Evolutionary conservation across 2,113 vertebrate species (phyloP), one percentile per base, ranked within the genome.

Genomic region (Rutilus rutilus): DNA sequence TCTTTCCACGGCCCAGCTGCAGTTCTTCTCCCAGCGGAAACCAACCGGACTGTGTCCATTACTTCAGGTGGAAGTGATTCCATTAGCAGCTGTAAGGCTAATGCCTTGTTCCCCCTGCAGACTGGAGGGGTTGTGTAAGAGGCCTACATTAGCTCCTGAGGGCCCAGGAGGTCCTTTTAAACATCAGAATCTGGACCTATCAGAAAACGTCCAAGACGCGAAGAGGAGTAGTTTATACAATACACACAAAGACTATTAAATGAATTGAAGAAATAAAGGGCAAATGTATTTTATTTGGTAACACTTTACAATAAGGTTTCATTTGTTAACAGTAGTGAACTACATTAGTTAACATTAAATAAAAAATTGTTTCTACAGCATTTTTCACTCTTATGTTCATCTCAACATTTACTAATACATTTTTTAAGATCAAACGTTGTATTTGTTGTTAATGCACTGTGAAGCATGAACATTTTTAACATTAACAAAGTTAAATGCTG

Each of bases 51-150:
- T 71, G 69, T 57, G 69, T 83, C 86, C 81, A 85, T 90, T 86
- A 90, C 84, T 84, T 83, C 73, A 88, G 79, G 73, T 86, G 78
- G 69, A 86, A 85, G 77, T 88, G 87, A 64, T 85, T 88, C 79
- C 74, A 81, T 87, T 87, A 88, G 64, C 86, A 88, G 86, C 86
- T 90, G 89, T 86, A 88, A 60, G 39, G 50, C 21, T 85, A 80
- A 69, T 75, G 78, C 27, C 19, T 69, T 50, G 33, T n/a, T 82
- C 71, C 62, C 54, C 85, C 78, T 27, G 2, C 45, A 82, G 64
- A 33, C 62, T n/a, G 10, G 45, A 33, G 60, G 62, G 52, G 25
- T 74, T 86, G 77, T 79, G 45, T 74, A 57, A 81, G 62, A 65
- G 69, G 11, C 59, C 50, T 84, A 80, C 47, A 64, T 86, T 27